phyloP scores from a whole-genome alignment of 1,140 invertebrate species.

The Brachionus plicatilis region DNA sequence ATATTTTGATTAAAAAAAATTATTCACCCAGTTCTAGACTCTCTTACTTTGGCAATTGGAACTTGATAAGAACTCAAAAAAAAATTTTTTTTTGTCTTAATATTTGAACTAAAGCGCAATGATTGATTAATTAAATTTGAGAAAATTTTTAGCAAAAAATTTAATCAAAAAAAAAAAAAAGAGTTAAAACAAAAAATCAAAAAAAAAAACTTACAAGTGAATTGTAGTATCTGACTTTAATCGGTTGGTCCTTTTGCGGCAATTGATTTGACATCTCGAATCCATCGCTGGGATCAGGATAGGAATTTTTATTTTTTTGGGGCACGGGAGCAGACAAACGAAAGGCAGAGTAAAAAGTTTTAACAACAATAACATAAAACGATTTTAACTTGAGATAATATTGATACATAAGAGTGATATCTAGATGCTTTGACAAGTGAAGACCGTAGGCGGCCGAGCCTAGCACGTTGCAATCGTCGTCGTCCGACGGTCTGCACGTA shows the following conservation, averaged over 20 bases:
- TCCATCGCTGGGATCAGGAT: background rate
- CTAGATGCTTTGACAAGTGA: slow-evolving; percentile 6
- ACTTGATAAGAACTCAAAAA: too few relatives aligned
- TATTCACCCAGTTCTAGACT: too few relatives aligned
- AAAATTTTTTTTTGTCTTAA: too few relatives aligned
- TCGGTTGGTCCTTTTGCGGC: background rate
- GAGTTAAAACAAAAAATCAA: too few relatives aligned
- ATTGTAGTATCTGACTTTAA: background rate
- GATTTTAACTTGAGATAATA: slow-evolving; percentile 9
- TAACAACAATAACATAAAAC: slow-evolving; percentile 6
- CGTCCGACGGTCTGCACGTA: background rate
- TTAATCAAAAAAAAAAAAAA: too few relatives aligned
- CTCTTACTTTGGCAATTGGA: too few relatives aligned
- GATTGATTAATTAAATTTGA: too few relatives aligned
- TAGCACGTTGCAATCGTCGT: background rate
- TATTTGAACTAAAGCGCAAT: too few relatives aligned
- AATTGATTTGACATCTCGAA: slow-evolving; percentile 15
- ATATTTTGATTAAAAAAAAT: too few relatives aligned
- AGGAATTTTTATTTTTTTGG: background rate
- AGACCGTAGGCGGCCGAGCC: background rate
- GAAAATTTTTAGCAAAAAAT: too few relatives aligned
- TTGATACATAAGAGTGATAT: slow-evolving; percentile 23
- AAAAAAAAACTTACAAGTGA: background rate
- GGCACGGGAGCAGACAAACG: background rate
- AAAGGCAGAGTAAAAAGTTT: background rate